Base-by-base conservation (phyloP, 2,797 vertebrate genomes). In the Botia kubotai region DNA sequence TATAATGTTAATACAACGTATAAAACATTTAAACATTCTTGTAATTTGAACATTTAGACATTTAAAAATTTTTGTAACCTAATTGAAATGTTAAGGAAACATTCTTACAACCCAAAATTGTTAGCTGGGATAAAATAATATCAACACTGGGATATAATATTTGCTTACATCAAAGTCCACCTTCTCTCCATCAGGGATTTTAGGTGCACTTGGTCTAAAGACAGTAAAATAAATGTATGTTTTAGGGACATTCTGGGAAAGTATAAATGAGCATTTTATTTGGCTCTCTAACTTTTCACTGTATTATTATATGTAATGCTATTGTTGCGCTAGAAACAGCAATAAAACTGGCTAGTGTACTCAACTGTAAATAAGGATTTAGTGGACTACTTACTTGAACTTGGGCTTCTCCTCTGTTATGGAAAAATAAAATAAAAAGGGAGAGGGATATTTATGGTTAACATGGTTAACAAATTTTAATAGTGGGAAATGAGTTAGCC, bases 101-200 rank as follows among this genome's bases (percentile, higher is more conserved):
- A 29, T 29, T 4, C 29, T 43, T 43, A 10, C 39, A 43, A 43
- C 39, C 39, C 2, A 11, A 43, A 39, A 39, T 2, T 39, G 39
- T 39, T 7, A 6, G 8, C 8, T 39, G 39, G 39, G 39, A 39
- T 36, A 36, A 36, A 2, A 36, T 36, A 36, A 36, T 36, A 36
- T 7, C 39, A 39, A 39, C 39, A 39, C 39, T 39, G 8, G 39
- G 3, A 39, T 39, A 7, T 43, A 26, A 11, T 12, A 6, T 50
- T 66, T 72, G 95, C 97, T 97, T 91, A 99, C 98, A 93, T 98
- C 98, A 89, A 99, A 99, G 93, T 99, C 97, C 76, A 99, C 97
- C 91, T 98, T 99, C 55, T 99, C 98, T 4, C 98, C 97, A 77
- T 99, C 98, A 0, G 97, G 97, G 89, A 99, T 98, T 93, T 98